Evolutionary conservation across 2,888 invertebrate genomes (phyloP), one percentile per base, ranked within the genome.

Genomic region (Drosophila neotestacea): DNA sequence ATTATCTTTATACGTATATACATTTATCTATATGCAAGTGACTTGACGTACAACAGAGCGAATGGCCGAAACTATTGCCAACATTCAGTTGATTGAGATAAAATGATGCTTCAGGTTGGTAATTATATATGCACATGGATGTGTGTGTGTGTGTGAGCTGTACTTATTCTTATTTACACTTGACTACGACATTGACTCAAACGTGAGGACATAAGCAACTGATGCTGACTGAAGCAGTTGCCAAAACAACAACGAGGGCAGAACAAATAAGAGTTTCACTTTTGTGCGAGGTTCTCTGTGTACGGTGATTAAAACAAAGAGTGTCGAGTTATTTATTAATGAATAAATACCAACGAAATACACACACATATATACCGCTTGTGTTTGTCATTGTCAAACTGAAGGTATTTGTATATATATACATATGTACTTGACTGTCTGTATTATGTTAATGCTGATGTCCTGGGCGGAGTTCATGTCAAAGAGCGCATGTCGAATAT

Each of bases 261-360:
- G 4, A 59, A 27, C 55, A 54, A 61, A 56, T 60, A 63, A 22
- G 22, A 58, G 54, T 34, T 38, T 36, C 28, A 27, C 56, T 47
- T 13, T 47, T 62, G 10, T 34, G 22, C 47, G 44, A 28, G 46
- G 42, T 10, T 61, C 50, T 46, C 46, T 42, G 47, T 34, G n/a
- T 38, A 36, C 83, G 28, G 65, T 81, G 78, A 81, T 86, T 83
- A 82, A 86, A 80, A 78, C 75, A 80, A 80, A 81, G 76, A 78
- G 76, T 71, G 79, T 73, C 79, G 73, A 68, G 64, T 83, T 84
- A 84, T 78, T 83, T 84, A 86, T 84, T 81, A 83, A 83, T 84
- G 79, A 83, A 69, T 70, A 83, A 80, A 73, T 68, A 73, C 52
- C 54, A 76, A 41, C 27, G 47, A 48, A 10, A 47, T 60, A 59